Evolutionary conservation across 2,113 vertebrate species (phyloP), one percentile per base, ranked within the genome.

Genomic region (Mohoua ochrocephala): DNA sequence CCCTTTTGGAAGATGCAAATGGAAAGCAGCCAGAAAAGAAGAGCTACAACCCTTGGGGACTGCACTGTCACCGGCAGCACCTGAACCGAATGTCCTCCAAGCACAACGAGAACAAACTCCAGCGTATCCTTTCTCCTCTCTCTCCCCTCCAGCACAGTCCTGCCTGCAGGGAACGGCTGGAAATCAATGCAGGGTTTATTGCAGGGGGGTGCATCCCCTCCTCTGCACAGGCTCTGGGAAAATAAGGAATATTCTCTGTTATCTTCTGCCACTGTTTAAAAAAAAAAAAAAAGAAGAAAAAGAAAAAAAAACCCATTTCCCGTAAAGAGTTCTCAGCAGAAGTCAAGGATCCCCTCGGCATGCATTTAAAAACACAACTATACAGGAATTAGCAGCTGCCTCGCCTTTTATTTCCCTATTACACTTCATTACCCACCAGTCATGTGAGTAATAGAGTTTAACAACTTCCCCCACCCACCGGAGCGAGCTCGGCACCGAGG

Each of bases 41-140:
- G 33, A 91, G 92, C 95, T 96, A 95, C 77, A 98, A 98, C 90
- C 98, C 98, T 3, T 98, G 98, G 98, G 98, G 97, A 22, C 96
- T 98, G 71, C 97, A 97, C 90, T 98, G 98, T 59, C 98, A 98
- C 92, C 93, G 90, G 86, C 97, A 98, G 88, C 98, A 98, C 88
- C 95, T 98, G 95, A 97, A 90, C 64, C 98, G 97, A 91, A 95
- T 98, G 91, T 97, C 96, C 82, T 93, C 98, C 11, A 98, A 98
- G 86, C 91, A 95, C 33, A 97, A 97, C 0, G 97, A 98, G 91
- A 97, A 98, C 93, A 97, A 97, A 90, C 87, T 91, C 8, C 98
- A 98, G 30, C 96, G 97, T 98, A 98, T 98, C 98, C 97, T 98
- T 91, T 33, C 21, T 41, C 27, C 52, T 59, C 52, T 59, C 52